These are phyloP conservation scores for Zaprionus ornatus DNA, from an alignment of 1,140 invertebrate genomes.

Conservation along the genomic window DNA sequence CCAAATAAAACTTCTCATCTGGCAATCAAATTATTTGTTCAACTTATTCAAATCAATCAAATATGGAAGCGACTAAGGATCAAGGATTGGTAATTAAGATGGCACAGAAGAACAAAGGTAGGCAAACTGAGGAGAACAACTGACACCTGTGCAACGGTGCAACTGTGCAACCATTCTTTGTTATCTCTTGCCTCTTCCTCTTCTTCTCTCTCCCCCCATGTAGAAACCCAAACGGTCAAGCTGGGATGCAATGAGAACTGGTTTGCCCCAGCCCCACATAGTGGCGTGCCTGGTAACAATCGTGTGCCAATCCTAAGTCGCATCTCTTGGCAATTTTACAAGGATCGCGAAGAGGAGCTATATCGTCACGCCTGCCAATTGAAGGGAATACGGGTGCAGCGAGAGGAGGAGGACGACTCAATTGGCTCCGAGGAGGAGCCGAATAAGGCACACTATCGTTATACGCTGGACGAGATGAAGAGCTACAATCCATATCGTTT, in stretches of 20 bases:
- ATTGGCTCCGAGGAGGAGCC: slow-evolving; percentile 57
- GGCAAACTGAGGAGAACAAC: slow-evolving; percentile 4
- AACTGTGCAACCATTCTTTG: too few species aligned
- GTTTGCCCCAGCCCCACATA: slow-evolving; percentile 31
- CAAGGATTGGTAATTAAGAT: slow-evolving; percentile 65
- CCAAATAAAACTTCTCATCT: slow-evolving; percentile 44
- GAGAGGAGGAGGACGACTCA: slow-evolving; percentile 54
- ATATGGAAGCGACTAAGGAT: slow-evolving; percentile 57
- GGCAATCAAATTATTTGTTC: slow-evolving; percentile 68
- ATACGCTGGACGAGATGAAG: slow-evolving; percentile 72
- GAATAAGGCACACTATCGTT: slow-evolving; percentile 52
- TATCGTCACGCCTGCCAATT: slow-evolving; percentile 65
- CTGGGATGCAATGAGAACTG: slow-evolving; percentile 37
- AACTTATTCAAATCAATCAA: slow-evolving; percentile 28
- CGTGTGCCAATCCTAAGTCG: slow-evolving; percentile 18
- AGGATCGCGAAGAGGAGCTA: slow-evolving; percentile 71
- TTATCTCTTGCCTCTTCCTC: neutral
- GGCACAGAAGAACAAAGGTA: slow-evolving; percentile 74
- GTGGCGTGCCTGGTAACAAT: neutral
- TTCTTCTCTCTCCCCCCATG: neutral
- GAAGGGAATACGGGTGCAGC: slow-evolving; percentile 56
- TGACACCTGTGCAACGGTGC: neutral
- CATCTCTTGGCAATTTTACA: slow-evolving; percentile 58
- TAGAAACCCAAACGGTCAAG: slow-evolving; percentile 69
- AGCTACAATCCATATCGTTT: slow-evolving; percentile 73